Conservation (phyloP, 2,888 invertebrate species). For the Synergus laeviventris region DNA sequence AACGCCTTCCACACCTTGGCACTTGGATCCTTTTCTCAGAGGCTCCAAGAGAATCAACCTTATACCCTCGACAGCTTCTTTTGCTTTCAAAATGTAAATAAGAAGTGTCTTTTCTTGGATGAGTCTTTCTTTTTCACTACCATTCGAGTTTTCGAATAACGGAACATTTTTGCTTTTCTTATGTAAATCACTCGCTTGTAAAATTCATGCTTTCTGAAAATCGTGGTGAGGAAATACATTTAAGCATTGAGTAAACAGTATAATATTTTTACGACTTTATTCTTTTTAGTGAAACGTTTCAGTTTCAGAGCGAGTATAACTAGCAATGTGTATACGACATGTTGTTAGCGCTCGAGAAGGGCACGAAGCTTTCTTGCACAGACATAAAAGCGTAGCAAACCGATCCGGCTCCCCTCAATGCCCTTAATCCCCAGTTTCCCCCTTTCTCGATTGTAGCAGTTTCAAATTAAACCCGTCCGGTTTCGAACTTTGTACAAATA, state of each 20-base stretch:
- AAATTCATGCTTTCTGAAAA: constrained; percentile 48
- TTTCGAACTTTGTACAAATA: constrained; percentile 39
- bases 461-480: constrained; percentile 41
- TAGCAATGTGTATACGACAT: constrained; percentile 22
- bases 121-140: constrained; percentile 2
- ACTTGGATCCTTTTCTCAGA: constrained; percentile 46
- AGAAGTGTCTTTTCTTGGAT: constrained; percentile 3
- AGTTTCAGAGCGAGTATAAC: neutral
- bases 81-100: constrained; percentile 27
- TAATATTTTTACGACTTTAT: neutral
- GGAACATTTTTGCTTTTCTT: constrained; percentile 5
- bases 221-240: neutral
- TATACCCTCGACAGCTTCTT: constrained; percentile 9
- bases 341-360: constrained; percentile 31
- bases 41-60: neutral
- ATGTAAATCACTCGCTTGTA: constrained; percentile 26
- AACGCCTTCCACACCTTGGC: constrained; percentile 47
- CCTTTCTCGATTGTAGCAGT: constrained; percentile 40
- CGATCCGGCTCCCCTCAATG: constrained; percentile 40
- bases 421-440: constrained; percentile 38
- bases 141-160: neutral
- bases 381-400: constrained; percentile 39
- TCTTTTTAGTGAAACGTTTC: neutral
- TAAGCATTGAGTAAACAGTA: neutral
- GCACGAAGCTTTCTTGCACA: constrained; percentile 35